Percentiles rank a stretch among this genome's conserved stretches.
Evolutionary conservation across 2,888 invertebrate genomes (phyloP).

Genomic region (Cheilosia vulpina): DNA sequence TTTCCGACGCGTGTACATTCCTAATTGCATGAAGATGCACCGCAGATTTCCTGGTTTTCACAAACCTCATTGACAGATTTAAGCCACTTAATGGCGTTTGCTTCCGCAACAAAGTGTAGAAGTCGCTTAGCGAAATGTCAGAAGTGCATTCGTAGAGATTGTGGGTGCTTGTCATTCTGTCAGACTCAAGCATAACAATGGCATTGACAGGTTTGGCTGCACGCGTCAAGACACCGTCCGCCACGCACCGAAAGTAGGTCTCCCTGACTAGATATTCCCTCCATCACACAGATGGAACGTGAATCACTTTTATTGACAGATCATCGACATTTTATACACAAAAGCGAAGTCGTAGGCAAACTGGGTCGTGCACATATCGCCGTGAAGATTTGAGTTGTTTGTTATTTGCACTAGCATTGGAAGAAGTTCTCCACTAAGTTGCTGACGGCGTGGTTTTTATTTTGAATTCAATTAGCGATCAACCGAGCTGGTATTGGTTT

Average conservation of each 20-base stretch:
- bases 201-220: slow-evolving; percentile 6
- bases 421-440: slow-evolving; percentile 2
- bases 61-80: slow-evolving; percentile 27
- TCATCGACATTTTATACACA: slow-evolving; percentile 47
- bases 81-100: neutral
- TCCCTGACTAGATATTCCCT: neutral
- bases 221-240: neutral
- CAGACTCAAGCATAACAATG: neutral
- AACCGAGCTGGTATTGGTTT: slow-evolving; percentile 1
- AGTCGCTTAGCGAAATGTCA: neutral
- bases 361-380: slow-evolving; percentile 49
- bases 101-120: neutral
- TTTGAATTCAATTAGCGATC: slow-evolving; percentile 44
- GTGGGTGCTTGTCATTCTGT: neutral
- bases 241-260: slow-evolving; percentile 45
- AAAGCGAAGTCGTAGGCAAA: slow-evolving; percentile 51
- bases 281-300: neutral
- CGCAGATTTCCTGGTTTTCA: slow-evolving; percentile 30
- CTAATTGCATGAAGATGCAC: slow-evolving; percentile 29
- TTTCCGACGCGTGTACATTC: slow-evolving; percentile 7
- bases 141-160: neutral
- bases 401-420: slow-evolving; percentile 2
- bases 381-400: slow-evolving; percentile 30
- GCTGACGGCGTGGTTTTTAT: neutral
- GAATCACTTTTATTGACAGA: slow-evolving; percentile 63